A percentile compares a stretch with the other conserved stretches of the same genome.
These are phyloP conservation scores for Hypocryptadius cinnamomeus DNA, from an alignment of 2,113 vertebrate genomes.

Conservation along the genomic window DNA sequence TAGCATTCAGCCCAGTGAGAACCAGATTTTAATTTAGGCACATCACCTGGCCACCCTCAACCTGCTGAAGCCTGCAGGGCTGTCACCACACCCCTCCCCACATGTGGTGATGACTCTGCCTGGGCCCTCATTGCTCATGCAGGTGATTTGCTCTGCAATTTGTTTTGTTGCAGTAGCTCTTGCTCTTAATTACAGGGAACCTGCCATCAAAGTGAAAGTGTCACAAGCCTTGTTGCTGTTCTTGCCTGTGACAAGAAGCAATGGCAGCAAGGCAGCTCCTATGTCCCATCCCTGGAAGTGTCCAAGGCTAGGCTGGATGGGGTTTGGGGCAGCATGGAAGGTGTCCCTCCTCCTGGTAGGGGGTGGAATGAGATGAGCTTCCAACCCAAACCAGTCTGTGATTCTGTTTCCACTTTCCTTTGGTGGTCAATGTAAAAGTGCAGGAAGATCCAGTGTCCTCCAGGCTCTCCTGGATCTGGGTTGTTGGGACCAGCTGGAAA, in stretches of 20 bases:
- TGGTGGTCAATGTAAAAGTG: background rate
- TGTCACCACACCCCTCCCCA: background rate
- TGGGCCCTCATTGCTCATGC: background rate
- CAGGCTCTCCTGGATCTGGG: background rate
- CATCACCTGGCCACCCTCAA: background rate
- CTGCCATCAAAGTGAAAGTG: background rate
- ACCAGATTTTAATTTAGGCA: background rate
- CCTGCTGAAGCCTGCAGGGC: background rate
- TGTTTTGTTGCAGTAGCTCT: background rate
- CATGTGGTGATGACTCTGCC: background rate
- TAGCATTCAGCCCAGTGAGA: background rate
- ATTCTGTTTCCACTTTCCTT: background rate
- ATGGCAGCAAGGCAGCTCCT: background rate
- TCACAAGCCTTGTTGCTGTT: background rate
- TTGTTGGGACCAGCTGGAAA: background rate
- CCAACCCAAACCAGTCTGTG: background rate
- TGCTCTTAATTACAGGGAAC: background rate
- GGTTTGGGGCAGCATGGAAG: background rate
- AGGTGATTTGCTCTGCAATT: background rate
- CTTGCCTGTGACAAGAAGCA: background rate
- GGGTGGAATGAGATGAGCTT: background rate
- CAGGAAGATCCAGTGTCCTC: background rate
- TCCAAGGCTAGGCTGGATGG: background rate
- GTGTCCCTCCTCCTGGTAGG: background rate
- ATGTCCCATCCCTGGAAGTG: background rate